Percentiles rank a stretch among this genome's conserved stretches.
Conservation (phyloP, 2,113 vertebrate species). For the Ivindomyrus marchei region DNA sequence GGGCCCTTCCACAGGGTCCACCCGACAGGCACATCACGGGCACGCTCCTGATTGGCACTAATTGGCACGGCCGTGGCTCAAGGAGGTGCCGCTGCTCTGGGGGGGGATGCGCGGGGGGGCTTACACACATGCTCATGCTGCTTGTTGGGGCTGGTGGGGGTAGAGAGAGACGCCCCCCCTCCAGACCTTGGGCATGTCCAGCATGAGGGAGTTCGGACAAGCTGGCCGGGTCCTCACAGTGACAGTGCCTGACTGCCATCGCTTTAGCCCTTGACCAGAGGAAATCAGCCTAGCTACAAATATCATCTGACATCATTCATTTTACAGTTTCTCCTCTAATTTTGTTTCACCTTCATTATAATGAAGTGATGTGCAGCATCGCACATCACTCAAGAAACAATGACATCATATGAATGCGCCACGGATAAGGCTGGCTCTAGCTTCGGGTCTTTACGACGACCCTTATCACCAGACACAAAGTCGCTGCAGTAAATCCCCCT, state of each 20-base stretch:
- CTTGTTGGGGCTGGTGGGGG: constrained; percentile 1
- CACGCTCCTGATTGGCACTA: constrained; percentile 52
- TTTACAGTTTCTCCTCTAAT: neutral
- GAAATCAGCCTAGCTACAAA: neutral
- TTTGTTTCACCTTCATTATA: neutral
- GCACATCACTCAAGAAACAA: neutral
- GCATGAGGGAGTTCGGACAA: neutral
- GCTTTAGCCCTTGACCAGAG: neutral
- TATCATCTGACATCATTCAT: neutral
- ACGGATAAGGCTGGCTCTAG: neutral
- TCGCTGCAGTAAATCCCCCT: neutral
- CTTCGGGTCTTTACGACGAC: neutral
- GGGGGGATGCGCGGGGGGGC: neutral
- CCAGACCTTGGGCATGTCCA: constrained; percentile 36
- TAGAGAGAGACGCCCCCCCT: neutral
- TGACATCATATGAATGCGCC: neutral
- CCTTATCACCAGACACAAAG: neutral
- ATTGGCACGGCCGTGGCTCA: constrained; percentile 42
- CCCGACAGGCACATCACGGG: constrained; percentile 36
- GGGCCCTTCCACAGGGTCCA: constrained; percentile 28
- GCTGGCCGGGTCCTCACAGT: neutral
- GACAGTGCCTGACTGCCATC: neutral
- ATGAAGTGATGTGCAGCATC: neutral
- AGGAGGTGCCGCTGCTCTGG: constrained; percentile 16
- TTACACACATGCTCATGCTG: neutral